A percentile compares a stretch with the other conserved stretches of the same genome.
Conservation (phyloP, 1,140 invertebrate genomes). For the Elysia chlorotica region DNA sequence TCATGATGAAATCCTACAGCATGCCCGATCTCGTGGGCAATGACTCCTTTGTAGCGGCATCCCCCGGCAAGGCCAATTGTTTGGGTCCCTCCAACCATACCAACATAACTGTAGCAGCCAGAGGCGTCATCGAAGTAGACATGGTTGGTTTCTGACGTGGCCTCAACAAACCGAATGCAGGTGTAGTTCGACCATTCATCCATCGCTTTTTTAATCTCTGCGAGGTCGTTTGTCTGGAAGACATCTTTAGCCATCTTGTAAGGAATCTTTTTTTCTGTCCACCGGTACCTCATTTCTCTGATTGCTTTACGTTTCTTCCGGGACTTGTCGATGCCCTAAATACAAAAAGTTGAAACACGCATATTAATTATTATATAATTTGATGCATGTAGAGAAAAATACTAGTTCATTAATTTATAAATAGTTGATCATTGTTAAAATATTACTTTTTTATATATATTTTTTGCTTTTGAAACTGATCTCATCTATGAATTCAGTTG, state of each 20-base stretch:
- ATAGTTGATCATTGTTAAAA: too few relatives aligned
- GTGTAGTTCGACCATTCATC: slow-evolving; percentile 4
- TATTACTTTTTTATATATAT: too few relatives aligned
- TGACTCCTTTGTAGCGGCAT: slow-evolving; percentile 34
- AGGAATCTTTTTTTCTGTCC: not conserved
- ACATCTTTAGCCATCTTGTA: not conserved
- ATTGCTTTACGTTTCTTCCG: slow-evolving; percentile 2
- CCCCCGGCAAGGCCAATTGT: not conserved
- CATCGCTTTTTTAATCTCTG: not conserved
- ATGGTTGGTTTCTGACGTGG: not conserved
- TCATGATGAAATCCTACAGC: slow-evolving; percentile 70
- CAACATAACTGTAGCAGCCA: slow-evolving; percentile 18
- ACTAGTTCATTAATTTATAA: too few relatives aligned
- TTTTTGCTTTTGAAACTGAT: too few relatives aligned
- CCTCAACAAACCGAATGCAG: not conserved
- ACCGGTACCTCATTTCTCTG: not conserved
- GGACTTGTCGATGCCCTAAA: not conserved
- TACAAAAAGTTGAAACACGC: too few relatives aligned
- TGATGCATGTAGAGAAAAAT: too few relatives aligned
- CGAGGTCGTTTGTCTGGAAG: not conserved
- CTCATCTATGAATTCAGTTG: too few relatives aligned
- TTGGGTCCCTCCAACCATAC: slow-evolving; percentile 15
- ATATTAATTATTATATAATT: not conserved
- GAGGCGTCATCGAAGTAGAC: not conserved
- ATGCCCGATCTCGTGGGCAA: slow-evolving; percentile 48